Conservation (phyloP, 35 echinoderm and acorn worm species). For the Acanthaster planci region DNA sequence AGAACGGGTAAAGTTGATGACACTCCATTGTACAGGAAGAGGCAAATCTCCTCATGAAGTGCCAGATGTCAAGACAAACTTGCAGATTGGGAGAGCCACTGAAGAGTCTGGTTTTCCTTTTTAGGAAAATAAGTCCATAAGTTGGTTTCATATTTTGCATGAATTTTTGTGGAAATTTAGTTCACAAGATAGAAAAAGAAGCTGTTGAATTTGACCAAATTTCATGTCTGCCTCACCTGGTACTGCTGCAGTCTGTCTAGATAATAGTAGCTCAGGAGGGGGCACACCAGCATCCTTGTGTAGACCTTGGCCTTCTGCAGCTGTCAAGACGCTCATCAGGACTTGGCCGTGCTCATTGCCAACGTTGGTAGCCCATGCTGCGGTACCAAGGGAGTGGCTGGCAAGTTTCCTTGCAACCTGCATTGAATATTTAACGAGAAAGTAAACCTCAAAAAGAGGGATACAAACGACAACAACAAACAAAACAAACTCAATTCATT, state of each 20-base stretch:
- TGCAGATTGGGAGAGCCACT: conserved; percentile 39
- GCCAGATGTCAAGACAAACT: conserved; percentile 75
- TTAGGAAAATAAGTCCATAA: no score
- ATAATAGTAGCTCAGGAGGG: conserved; percentile 60
- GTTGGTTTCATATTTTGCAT: no score
- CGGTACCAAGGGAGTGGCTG: conserved; percentile 28
- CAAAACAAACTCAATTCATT: no score
- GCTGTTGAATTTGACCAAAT: no score
- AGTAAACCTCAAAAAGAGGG: no score
- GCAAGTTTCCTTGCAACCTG: conserved; percentile 27
- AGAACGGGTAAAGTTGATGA: conserved; percentile 62
- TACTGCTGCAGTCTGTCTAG: conserved; percentile 61
- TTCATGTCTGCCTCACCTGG: no score
- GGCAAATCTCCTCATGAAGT: conserved; percentile 77
- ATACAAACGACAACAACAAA: no score
- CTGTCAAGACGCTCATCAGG: conserved; percentile 54
- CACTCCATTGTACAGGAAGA: conserved; percentile 51
- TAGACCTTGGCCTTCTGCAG: conserved; percentile 38
- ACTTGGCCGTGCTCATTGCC: conserved; percentile 63
- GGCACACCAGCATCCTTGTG: conserved; percentile 1
- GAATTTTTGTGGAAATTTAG: no score
- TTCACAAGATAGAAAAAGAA: no score
- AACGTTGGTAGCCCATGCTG: conserved; percentile 56
- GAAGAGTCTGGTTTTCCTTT: no score
- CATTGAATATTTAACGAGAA: neutral